Evolutionary conservation across 1,140 invertebrate species (phyloP).

Genomic region (Drosophila lacteicornis): DNA sequence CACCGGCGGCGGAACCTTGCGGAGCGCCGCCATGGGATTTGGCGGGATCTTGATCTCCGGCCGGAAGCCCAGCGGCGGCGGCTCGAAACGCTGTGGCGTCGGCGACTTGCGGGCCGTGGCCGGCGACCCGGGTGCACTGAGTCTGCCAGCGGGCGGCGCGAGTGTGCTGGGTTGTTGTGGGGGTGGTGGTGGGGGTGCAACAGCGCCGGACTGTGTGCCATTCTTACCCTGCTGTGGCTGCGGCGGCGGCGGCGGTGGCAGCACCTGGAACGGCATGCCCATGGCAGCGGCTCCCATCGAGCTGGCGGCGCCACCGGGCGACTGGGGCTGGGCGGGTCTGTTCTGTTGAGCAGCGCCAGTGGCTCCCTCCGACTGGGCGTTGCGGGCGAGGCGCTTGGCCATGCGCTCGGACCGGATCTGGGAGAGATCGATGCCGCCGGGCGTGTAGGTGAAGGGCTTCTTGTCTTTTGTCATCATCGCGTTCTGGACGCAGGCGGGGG

Average conservation of each 20-base stretch:
- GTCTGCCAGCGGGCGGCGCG: constrained; percentile 79
- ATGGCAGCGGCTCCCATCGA: constrained; percentile 84
- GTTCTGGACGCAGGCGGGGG: constrained; percentile 95
- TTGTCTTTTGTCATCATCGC: constrained; percentile 98
- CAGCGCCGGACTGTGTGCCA: constrained; percentile 52
- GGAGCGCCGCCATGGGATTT: constrained; percentile 87
- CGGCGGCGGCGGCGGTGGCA: constrained; percentile 87
- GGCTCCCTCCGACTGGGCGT: constrained; percentile 86
- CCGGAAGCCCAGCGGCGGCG: constrained; percentile 85
- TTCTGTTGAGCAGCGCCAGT: constrained; percentile 77
- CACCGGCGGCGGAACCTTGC: constrained; percentile 85
- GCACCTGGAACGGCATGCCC: constrained; percentile 89
- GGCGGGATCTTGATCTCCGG: constrained; percentile 90
- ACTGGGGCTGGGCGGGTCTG: constrained; percentile 79
- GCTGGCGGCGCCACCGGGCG: constrained; percentile 67
- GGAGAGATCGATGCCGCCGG: constrained; percentile 94
- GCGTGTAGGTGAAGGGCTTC: constrained; percentile 97
- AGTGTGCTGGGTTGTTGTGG: constrained; percentile 85
- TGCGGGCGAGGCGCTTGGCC: constrained; percentile 89
- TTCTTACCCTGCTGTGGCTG: constrained; percentile 73
- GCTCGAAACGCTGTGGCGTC: constrained; percentile 84
- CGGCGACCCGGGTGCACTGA: constrained; percentile 78
- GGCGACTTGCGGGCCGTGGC: constrained; percentile 85
- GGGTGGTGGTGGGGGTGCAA: constrained; percentile 87
- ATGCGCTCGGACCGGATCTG: constrained; percentile 95